Conservation (phyloP, 2,888 invertebrate species). For the Phorcus lineatus region DNA sequence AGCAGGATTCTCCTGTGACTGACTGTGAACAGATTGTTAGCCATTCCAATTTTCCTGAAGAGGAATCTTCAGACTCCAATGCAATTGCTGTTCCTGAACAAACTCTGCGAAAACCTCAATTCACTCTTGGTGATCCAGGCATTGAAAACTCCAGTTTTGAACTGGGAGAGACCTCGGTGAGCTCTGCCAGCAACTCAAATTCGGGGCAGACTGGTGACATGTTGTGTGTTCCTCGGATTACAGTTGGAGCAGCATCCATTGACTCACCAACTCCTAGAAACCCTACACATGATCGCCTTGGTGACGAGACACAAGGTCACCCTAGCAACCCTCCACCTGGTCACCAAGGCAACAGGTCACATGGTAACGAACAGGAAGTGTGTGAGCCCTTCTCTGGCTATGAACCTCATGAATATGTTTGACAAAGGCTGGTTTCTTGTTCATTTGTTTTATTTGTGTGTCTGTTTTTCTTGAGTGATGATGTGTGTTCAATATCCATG, state of each 20-base stretch:
- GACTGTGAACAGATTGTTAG: slow-evolving; percentile 33
- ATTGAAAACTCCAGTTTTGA: slow-evolving; percentile 55
- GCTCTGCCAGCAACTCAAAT: not conserved
- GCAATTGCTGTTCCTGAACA: not conserved
- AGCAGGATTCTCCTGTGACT: slow-evolving; percentile 20
- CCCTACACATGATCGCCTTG: too few species aligned
- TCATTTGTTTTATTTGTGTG: slow-evolving; percentile 16
- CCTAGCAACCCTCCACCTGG: not conserved
- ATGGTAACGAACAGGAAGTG: not conserved
- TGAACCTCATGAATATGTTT: slow-evolving; percentile 31
- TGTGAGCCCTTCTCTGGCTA: slow-evolving; percentile 14
- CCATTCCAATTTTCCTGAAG: slow-evolving; percentile 12
- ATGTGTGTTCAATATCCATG: too few species aligned
- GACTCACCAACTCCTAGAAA: not conserved
- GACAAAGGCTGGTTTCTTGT: slow-evolving; percentile 12
- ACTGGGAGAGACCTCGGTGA: slow-evolving; percentile 40
- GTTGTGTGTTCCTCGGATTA: slow-evolving; percentile 12
- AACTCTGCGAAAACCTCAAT: not conserved
- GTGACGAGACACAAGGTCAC: too few species aligned
- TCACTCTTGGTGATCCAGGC: slow-evolving; percentile 37
- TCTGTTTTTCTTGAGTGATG: slow-evolving; percentile 4
- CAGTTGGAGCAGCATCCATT: not conserved
- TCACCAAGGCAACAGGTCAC: not conserved
- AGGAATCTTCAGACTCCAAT: slow-evolving; percentile 1
- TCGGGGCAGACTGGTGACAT: not conserved